phyloP scores from a whole-genome alignment of 2,888 invertebrate genomes.

The Gari tellinella region DNA sequence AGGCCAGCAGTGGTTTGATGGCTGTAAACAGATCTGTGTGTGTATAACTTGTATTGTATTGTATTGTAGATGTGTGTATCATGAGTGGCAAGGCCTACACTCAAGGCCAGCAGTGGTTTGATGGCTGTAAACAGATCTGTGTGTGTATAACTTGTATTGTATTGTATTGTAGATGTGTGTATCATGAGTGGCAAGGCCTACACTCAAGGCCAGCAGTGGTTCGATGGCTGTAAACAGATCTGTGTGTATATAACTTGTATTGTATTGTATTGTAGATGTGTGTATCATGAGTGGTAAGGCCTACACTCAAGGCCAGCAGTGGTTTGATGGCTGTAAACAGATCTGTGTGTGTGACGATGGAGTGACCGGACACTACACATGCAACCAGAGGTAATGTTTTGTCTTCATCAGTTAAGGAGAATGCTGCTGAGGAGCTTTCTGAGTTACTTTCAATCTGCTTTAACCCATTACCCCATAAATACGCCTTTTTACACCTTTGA shows the following conservation, averaged over 20 bases:
- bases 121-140: no score
- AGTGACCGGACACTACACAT: conserved; percentile 68
- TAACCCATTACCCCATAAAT: no score
- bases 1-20: conserved; percentile 74
- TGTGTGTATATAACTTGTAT: conserved; percentile 71
- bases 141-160: no score
- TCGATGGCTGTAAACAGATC: conserved; percentile 69
- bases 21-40: conserved; percentile 70
- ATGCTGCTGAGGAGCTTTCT: no score
- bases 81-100: no score
- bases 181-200: conserved; percentile 69
- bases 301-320: conserved; percentile 72
- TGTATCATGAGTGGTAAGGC: conserved; percentile 69
- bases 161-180: conserved; percentile 67
- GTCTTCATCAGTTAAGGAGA: no score
- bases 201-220: conserved; percentile 72
- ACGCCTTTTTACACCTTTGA: no score
- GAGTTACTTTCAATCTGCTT: no score
- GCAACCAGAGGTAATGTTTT: conserved; percentile 64
- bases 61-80: no score
- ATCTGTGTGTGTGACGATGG: conserved; percentile 73
- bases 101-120: no score
- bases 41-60: no score
- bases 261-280: conserved; percentile 50
- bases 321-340: conserved; percentile 72